Base-by-base conservation (phyloP, 2,888 invertebrate genomes). In the Polietes domitor region DNA sequence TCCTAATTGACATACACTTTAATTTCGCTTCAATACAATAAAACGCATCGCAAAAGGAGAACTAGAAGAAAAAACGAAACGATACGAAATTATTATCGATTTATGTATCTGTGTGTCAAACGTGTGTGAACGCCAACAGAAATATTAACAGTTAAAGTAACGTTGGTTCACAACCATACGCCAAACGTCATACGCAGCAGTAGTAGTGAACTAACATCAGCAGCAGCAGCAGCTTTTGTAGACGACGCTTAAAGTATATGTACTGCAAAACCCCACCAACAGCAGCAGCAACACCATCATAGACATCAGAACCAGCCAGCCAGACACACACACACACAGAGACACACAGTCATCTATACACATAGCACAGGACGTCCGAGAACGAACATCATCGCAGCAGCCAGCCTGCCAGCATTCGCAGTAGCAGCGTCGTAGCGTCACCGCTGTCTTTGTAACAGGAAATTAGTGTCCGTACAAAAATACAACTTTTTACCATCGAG, bases 31-130 rank as follows among this genome's bases (percentile, higher is more conserved):
- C 47, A 47, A 15, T 15, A 47, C 15, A 47, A 47, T n/a, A 47
- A 47, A 19, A 65, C 21, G 21, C 65, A 65, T 37, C 43, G 68
- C 58, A 24, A 58, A 43, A 68, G 21, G 24, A 68, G n/a, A n/a
- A n/a, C n/a, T n/a, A 3, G 37, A 9, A 37, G 1, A 37, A 37
- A 37, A 37, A 37, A 7, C 4, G 9, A 68, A n/a, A 43, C 68
- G 21, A 65, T 41, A 68, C 68, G 68, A 68, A 68, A 68, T 68
- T 68, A 61, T 61, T 80, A 84, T 84, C 76, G 84, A 84, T 84
- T 84, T 76, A 84, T 80, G 83, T 77, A 72, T 73, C 68, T 68
- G 68, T 43, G 58, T 71, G 68, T 72, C 70, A 53, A n/a, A 53
- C 77, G 80, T 32, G 50, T 24, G 68, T 21, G 65, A 68, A 68